Base-by-base conservation (phyloP, 2,888 invertebrate species). In the Electrophaes corylata region DNA sequence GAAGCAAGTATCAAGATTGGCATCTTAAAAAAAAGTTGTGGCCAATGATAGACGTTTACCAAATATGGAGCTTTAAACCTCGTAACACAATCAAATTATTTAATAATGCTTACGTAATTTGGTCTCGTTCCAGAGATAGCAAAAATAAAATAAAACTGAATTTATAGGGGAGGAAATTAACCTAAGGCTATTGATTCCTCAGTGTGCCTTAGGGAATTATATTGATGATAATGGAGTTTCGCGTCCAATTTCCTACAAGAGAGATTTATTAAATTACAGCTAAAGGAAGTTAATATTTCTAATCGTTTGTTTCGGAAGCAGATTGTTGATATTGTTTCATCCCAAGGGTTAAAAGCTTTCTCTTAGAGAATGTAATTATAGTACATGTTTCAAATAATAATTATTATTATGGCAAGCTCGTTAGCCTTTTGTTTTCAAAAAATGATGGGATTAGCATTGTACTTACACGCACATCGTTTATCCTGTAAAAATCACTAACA, bases 181-280 rank as follows among this genome's bases (percentile, higher is more conserved):
- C 76, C 72, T 67, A 69, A 70, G 65, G 58, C 69, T 72, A 75
- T 76, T 77, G 78, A 72, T 73, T 69, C 72, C 71, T 72, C 64
- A 70, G 53, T 73, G 70, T 55, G 49, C 64, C 69, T 67, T 64
- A 64, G 65, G 67, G 66, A 65, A 76, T 78, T 78, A 78, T 80
- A 63, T 64, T 81, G 78, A 82, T 77, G 77, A 74, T 80, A 79
- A 84, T 81, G 71, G 81, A 83, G 78, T 80, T 83, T 76, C 78
- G 81, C 79, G 70, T 81, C 76, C 82, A 82, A 84, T 84, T 83
- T 84, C 84, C 85, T 79, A 78, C 74, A 75, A 76, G 76, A 70
- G 69, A 74, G 75, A 70, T 78, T 72, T 73, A 69, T 78, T 62
- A 76, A 83, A 73, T 81, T 78, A 83, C 76, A 61, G 70, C 69